Percentiles rank a stretch among this genome's conserved stretches.
These are phyloP conservation scores for Semotilus atromaculatus DNA, from an alignment of 2,797 vertebrate species.

Conservation along the genomic window DNA sequence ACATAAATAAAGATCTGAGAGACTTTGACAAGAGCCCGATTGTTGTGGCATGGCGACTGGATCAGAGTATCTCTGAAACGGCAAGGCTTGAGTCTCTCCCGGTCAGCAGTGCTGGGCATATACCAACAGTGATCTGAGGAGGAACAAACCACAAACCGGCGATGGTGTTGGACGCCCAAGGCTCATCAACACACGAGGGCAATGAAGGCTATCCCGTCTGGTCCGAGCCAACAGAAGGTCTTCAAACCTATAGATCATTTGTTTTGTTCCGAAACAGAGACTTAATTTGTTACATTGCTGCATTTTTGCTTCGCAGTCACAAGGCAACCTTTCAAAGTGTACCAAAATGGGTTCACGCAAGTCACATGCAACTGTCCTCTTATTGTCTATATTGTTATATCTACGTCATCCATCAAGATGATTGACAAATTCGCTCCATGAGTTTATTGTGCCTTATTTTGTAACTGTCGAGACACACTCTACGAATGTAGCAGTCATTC, in stretches of 20 bases:
- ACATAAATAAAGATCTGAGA: background rate
- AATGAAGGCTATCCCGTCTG: background rate
- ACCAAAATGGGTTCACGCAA: no score
- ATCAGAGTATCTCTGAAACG: background rate
- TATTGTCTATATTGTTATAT: no score
- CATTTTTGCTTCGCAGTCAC: no score
- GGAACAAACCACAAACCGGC: background rate
- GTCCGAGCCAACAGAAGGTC: background rate
- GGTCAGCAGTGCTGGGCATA: background rate
- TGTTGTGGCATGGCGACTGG: background rate
- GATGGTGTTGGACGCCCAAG: background rate
- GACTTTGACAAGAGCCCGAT: background rate
- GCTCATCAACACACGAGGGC: fast-evolving
- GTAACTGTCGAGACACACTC: no score
- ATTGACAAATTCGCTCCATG: no score
- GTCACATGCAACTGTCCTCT: no score
- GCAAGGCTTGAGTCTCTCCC: background rate
- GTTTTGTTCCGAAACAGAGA: no score
- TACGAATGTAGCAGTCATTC: no score
- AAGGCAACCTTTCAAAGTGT: no score
- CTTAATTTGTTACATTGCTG: no score
- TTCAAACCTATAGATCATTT: background rate
- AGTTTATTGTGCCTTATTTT: no score
- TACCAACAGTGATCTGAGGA: background rate
- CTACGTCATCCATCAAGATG: no score